phyloP scores from a whole-genome alignment of 2,797 vertebrate species.

The Clarias laeviceps region DNA sequence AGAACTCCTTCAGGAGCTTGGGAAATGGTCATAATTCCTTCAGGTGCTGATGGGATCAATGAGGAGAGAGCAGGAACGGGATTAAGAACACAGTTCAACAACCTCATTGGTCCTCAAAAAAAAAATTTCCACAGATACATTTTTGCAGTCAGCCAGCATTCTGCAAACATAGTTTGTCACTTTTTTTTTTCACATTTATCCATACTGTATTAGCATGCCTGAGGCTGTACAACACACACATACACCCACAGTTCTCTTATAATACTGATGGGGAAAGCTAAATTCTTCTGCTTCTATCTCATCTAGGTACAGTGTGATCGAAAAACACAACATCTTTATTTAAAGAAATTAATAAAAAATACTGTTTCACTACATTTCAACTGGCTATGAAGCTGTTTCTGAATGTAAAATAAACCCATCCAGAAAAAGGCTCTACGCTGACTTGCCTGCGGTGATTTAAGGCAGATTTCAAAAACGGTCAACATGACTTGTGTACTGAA shows the following conservation, averaged over 20 bases:
- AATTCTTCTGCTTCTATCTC: neutral
- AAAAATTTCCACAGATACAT: neutral
- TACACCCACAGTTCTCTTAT: neutral
- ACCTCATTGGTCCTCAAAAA: neutral
- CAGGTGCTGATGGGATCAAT: too few relatives aligned
- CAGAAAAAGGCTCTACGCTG: neutral
- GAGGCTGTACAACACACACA: neutral
- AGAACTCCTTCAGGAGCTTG: neutral
- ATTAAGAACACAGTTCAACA: neutral
- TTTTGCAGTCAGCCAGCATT: neutral
- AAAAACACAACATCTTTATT: neutral
- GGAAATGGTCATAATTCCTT: neutral
- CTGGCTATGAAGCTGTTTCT: neutral
- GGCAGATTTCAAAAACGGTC: slow-evolving; percentile 2
- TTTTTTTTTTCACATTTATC: neutral
- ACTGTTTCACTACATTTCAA: neutral
- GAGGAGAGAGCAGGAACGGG: neutral
- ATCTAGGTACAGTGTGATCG: neutral
- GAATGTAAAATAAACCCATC: neutral
- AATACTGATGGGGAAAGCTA: neutral
- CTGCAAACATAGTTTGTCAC: neutral
- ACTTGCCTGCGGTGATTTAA: neutral
- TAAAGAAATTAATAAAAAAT: neutral
- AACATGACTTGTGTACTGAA: neutral
- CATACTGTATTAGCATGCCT: neutral